Evolutionary conservation across 2,888 invertebrate genomes (phyloP).

Genomic region (Calameuta idolon): DNA sequence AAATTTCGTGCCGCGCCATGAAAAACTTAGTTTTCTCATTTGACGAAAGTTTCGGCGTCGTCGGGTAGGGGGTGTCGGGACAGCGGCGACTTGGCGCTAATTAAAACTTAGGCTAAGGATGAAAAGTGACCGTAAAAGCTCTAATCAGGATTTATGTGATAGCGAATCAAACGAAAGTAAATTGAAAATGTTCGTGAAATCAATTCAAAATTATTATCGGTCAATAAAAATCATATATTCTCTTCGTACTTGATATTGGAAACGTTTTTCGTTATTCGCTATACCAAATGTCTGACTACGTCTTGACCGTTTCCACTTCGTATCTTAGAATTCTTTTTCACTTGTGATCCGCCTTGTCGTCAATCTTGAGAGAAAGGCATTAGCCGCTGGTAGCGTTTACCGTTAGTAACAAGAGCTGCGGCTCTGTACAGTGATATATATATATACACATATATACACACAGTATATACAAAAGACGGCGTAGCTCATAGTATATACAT

Average conservation of each 20-base stretch:
- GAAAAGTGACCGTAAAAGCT: background rate
- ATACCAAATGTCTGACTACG: background rate
- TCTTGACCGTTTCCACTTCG: background rate
- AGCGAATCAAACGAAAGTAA: background rate
- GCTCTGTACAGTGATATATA: background rate
- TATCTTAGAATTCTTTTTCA: background rate
- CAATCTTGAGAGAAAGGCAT: background rate
- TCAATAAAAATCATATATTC: background rate
- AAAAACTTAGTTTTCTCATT: background rate
- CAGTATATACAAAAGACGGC: background rate
- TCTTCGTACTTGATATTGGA: background rate
- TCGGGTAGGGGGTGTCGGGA: too few species aligned
- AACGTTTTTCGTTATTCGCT: background rate
- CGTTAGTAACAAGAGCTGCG: slow-evolving; percentile 1
- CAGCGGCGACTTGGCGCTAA: background rate
- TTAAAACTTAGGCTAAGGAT: background rate
- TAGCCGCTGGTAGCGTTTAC: background rate
- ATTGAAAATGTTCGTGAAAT: background rate
- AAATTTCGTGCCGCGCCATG: background rate
- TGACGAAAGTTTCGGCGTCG: background rate
- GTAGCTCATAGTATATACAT: background rate
- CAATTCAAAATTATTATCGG: background rate
- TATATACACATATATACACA: background rate
- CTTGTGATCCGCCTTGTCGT: background rate
- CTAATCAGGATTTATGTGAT: background rate